These are phyloP conservation scores for Pseudomyrmex concolor DNA, from an alignment of 1,140 invertebrate species.

Conservation along the genomic window DNA sequence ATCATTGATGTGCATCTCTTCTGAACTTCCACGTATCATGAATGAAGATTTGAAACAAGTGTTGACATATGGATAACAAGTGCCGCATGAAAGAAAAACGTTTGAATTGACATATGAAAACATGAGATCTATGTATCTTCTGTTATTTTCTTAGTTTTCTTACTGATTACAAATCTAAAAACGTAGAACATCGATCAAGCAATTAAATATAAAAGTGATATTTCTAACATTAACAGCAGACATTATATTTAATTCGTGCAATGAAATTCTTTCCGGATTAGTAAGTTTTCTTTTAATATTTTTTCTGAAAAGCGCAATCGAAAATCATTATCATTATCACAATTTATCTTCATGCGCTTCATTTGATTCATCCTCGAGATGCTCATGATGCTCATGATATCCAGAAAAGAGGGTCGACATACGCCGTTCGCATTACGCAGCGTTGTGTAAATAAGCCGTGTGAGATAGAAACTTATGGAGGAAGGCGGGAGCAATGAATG, in stretches of 20 bases:
- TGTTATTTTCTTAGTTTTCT: not conserved
- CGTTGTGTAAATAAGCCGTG: slow-evolving; percentile 45
- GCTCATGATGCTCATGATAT: slow-evolving; percentile 57
- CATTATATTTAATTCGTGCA: not conserved
- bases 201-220: too few species aligned
- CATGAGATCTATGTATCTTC: not conserved
- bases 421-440: slow-evolving; percentile 43
- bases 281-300: not conserved
- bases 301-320: not conserved
- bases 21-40: not conserved
- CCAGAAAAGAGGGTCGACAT: slow-evolving; percentile 58
- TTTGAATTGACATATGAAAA: not conserved
- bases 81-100: not conserved
- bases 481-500: slow-evolving; percentile 51
- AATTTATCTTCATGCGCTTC: slow-evolving; percentile 47
- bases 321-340: slow-evolving; percentile 56
- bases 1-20: not conserved
- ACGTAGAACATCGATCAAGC: too few species aligned
- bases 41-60: slow-evolving; percentile 18
- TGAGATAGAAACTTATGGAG: slow-evolving; percentile 26
- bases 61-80: slow-evolving; percentile 12
- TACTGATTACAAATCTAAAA: not conserved
- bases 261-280: not conserved
- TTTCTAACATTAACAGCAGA: not conserved
- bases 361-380: slow-evolving; percentile 24